Evolutionary conservation across 2,888 invertebrate species (phyloP).

Genomic region (Trichacis sp.): DNA sequence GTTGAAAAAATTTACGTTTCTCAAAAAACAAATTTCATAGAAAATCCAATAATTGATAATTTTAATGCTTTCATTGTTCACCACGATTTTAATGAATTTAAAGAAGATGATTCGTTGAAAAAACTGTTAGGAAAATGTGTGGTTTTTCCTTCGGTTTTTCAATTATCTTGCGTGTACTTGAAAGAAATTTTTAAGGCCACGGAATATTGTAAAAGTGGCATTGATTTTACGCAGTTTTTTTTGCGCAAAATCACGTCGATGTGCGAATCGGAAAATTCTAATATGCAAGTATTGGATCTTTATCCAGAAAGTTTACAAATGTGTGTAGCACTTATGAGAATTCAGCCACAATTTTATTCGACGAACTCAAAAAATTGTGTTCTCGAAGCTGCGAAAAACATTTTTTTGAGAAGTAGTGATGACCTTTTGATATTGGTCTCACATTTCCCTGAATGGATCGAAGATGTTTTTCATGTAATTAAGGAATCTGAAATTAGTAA

Average conservation of each 20-base stretch:
- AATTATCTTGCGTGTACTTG: neutral
- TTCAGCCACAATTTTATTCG: neutral
- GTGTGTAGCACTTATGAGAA: neutral
- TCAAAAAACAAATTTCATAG: neutral
- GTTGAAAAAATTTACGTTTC: neutral
- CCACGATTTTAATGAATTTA: neutral
- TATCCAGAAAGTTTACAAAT: constrained; percentile 1
- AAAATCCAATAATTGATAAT: constrained; percentile 2
- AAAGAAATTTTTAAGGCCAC: neutral
- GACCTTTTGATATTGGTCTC: neutral
- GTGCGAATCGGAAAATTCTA: neutral
- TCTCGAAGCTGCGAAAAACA: neutral
- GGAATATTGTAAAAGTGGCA: neutral
- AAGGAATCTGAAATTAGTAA: too few species aligned
- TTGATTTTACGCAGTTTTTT: neutral
- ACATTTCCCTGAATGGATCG: neutral
- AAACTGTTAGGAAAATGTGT: neutral
- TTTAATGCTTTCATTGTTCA: neutral
- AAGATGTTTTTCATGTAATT: neutral
- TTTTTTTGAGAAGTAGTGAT: neutral
- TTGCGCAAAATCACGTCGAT: neutral
- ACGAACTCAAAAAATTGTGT: neutral
- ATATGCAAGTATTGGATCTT: neutral
- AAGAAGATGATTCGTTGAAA: neutral
- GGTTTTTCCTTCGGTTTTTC: neutral